A percentile compares a stretch with the other conserved stretches of the same genome.
These are phyloP conservation scores for Tetragonula clypearis DNA, from an alignment of 1,140 invertebrate species.

Conservation along the genomic window DNA sequence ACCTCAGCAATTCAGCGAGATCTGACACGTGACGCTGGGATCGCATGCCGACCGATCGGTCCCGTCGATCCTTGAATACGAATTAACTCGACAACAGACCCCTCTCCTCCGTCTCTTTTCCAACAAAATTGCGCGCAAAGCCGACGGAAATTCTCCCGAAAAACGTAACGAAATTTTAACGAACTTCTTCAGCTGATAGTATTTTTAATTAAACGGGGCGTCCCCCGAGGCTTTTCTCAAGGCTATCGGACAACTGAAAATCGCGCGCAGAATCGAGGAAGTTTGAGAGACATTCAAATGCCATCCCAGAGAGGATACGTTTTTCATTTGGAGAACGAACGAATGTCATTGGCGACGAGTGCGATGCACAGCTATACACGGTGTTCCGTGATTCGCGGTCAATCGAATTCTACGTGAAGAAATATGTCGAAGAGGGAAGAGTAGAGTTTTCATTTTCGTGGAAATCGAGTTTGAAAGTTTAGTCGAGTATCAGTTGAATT, in stretches of 20 bases:
- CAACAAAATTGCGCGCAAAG: not conserved
- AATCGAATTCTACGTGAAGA: no score
- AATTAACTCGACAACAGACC: constrained; percentile 51
- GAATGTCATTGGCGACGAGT: not conserved
- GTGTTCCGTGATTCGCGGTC: no score
- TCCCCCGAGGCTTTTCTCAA: no score
- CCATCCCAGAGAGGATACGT: not conserved
- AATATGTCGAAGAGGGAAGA: no score
- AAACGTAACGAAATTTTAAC: not conserved
- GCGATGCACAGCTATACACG: not conserved
- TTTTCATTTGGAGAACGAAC: not conserved
- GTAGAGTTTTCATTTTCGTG: no score
- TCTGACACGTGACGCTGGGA: constrained; percentile 65
- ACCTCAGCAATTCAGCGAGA: constrained; percentile 71
- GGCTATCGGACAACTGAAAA: no score
- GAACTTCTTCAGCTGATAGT: no score
- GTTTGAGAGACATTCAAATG: no score
- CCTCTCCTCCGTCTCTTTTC: not conserved
- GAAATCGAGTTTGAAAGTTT: no score
- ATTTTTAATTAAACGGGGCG: no score
- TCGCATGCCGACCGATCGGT: constrained; percentile 64
- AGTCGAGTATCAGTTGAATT: no score
- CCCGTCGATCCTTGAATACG: constrained; percentile 67
- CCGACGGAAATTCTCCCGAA: not conserved
- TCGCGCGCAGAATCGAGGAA: no score